Percentiles rank a stretch among this genome's conserved stretches.
These are phyloP conservation scores for Amphiduros pacificus DNA, from an alignment of 2,888 invertebrate species.

Conservation along the genomic window DNA sequence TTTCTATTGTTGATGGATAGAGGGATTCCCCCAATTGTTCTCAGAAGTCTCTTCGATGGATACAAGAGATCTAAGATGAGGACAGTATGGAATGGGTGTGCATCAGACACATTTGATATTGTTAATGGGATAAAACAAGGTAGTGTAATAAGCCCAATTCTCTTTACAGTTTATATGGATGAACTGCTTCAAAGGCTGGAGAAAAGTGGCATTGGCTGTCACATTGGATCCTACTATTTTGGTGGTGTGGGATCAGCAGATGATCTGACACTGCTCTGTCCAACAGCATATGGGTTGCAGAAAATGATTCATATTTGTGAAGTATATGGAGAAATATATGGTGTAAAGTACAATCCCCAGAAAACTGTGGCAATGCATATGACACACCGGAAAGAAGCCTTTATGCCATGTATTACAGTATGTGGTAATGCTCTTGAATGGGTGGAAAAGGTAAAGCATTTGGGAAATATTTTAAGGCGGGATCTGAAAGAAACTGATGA, in stretches of 20 bases:
- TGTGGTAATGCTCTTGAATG: too few relatives aligned
- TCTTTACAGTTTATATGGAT: conserved; percentile 2
- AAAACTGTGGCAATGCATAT: background rate
- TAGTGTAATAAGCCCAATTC: background rate
- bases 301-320: background rate
- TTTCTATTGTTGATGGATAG: background rate
- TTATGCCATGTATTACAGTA: too few relatives aligned
- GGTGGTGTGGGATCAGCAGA: background rate
- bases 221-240: background rate
- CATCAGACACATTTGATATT: background rate
- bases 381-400: too few relatives aligned
- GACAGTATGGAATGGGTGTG: background rate
- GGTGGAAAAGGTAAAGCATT: too few relatives aligned
- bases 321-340: background rate
- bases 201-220: background rate
- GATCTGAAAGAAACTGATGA: too few relatives aligned
- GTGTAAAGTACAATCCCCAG: background rate
- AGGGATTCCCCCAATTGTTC: background rate
- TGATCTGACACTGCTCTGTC: background rate
- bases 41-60: background rate
- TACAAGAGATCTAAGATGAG: background rate
- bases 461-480: too few relatives aligned
- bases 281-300: background rate
- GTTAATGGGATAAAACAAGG: background rate
- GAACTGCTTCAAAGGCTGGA: background rate